phyloP scores from a whole-genome alignment of 2,797 vertebrate species.

The Nasua narica region DNA sequence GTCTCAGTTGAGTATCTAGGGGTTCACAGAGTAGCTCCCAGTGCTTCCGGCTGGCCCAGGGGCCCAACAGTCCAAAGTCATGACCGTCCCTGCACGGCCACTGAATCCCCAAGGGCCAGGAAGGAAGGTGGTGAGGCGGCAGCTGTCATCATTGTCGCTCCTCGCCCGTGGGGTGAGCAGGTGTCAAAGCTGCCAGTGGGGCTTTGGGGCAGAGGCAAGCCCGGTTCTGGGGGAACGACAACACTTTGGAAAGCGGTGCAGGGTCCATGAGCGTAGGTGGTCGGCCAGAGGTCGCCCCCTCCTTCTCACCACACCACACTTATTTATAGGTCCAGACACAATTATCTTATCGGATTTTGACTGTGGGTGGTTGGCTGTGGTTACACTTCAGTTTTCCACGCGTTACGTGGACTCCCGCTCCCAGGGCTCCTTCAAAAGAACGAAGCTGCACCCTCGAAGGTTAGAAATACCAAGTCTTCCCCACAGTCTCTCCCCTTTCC shows the following conservation, averaged over 20 bases:
- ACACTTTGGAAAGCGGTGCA: background rate
- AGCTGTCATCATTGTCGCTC: rapidly evolving
- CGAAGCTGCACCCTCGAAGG: background rate
- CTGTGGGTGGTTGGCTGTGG: background rate
- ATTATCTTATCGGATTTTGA: background rate
- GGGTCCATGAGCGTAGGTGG: rapidly evolving
- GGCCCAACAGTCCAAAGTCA: background rate
- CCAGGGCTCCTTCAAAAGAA: background rate
- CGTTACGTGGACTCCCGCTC: background rate
- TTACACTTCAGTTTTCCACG: background rate
- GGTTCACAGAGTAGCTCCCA: background rate
- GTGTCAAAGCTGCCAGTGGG: background rate
- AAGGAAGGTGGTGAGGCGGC: background rate
- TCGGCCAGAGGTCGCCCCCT: background rate
- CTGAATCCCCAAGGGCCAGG: background rate
- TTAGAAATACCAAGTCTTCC: background rate
- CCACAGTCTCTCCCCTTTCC: background rate
- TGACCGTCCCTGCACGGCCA: rapidly evolving
- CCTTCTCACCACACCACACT: rapidly evolving
- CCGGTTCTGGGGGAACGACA: background rate
- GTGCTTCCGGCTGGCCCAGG: background rate
- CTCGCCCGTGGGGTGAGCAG: background rate
- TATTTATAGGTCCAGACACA: background rate
- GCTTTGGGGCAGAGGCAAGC: background rate
- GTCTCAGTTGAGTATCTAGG: background rate